Evolutionary conservation across 2,113 vertebrate species (phyloP).

Genomic region (Apus apus): DNA sequence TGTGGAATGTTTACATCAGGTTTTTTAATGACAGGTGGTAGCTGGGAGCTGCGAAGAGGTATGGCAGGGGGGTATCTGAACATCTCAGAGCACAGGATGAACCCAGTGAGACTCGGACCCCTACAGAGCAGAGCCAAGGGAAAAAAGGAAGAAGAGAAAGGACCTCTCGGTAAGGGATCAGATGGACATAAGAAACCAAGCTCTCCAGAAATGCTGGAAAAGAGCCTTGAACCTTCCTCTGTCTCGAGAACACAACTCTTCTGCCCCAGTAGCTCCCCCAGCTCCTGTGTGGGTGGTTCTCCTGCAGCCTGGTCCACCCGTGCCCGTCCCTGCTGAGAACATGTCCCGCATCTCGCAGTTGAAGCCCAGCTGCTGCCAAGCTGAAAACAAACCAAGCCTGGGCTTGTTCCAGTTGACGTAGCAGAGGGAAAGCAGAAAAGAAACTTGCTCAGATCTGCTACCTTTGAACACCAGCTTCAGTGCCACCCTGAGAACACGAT

Average conservation of each 20-base stretch:
- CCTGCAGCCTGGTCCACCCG: neutral
- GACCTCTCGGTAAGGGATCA: neutral
- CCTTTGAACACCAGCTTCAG: neutral
- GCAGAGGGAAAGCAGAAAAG: neutral
- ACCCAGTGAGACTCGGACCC: rapidly evolving
- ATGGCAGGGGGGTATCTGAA: neutral
- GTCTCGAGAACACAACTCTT: neutral
- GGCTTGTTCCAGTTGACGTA: neutral
- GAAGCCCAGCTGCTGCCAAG: neutral
- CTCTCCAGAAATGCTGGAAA: neutral
- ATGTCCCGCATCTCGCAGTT: neutral
- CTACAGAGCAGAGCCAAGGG: rapidly evolving
- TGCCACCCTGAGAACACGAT: rapidly evolving
- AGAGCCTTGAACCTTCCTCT: neutral
- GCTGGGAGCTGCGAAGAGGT: neutral
- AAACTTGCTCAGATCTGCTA: neutral
- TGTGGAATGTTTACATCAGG: neutral
- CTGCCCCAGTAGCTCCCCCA: neutral
- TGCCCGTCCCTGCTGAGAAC: rapidly evolving
- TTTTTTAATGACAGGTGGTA: rapidly evolving
- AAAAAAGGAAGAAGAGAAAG: neutral
- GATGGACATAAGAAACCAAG: neutral
- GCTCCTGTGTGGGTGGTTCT: rapidly evolving
- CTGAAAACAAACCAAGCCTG: rapidly evolving
- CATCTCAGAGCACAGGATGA: neutral